Percentiles rank a stretch among this genome's conserved stretches.
phyloP scores from a whole-genome alignment of 2,797 vertebrate species.

The Cyclopterus lumpus region DNA sequence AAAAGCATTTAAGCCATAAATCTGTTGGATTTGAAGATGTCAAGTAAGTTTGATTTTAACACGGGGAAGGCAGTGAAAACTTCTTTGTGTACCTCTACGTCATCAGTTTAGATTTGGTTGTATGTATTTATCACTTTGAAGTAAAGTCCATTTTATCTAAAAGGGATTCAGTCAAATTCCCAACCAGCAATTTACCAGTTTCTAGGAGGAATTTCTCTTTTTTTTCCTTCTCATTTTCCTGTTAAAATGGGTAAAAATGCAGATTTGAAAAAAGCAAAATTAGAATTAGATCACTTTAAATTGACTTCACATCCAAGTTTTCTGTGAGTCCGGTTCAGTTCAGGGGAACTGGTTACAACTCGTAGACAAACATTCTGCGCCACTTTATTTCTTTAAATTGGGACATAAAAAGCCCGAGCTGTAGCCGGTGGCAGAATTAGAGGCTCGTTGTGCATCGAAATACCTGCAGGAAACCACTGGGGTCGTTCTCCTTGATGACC shows the following conservation, averaged over 20 bases:
- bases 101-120: background rate
- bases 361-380: background rate
- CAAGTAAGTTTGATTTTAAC: background rate
- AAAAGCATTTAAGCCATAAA: background rate
- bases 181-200: background rate
- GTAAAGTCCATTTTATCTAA: background rate
- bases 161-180: conserved; percentile 1
- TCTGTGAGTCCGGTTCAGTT: too few relatives aligned
- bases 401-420: accelerated
- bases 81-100: too few relatives aligned
- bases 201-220: background rate
- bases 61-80: background rate
- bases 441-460: conserved; percentile 49
- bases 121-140: conserved; percentile 2
- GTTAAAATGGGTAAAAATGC: background rate
- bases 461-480: conserved; percentile 98
- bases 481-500: conserved; percentile 99
- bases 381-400: background rate
- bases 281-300: background rate
- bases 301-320: too few relatives aligned
- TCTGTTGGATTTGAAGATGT: background rate
- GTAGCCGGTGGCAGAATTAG: background rate
- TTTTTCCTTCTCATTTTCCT: background rate
- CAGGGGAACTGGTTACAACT: too few relatives aligned
- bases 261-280: background rate